A percentile compares a stretch with the other conserved stretches of the same genome.
Evolutionary conservation across 2,797 vertebrate genomes (phyloP).

Genomic region (Cyclura pinguis): DNA sequence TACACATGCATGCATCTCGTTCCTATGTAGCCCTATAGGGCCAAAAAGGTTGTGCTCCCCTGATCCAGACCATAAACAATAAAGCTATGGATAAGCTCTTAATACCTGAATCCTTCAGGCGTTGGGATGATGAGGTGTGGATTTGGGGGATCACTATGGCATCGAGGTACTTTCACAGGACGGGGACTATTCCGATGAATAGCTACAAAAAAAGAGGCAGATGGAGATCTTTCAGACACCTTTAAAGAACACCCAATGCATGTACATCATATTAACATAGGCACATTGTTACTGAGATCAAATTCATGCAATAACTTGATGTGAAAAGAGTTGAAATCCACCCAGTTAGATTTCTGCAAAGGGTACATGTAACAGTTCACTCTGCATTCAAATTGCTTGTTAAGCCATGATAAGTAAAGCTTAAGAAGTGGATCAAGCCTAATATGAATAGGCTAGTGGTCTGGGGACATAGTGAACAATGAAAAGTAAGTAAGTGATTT

Average conservation of each 20-base stretch:
- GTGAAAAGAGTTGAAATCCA: background rate
- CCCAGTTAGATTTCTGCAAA: background rate
- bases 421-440: background rate
- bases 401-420: background rate
- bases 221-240: conserved; percentile 12
- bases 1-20: no score
- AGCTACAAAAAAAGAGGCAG: conserved; percentile 76
- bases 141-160: conserved; percentile 97
- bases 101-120: conserved; percentile 94
- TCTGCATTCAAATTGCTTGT: background rate
- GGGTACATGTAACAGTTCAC: background rate
- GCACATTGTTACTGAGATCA: background rate
- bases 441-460: background rate
- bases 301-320: background rate
- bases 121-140: conserved; percentile 95
- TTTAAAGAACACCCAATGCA: background rate
- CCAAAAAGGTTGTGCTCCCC: background rate
- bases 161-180: conserved; percentile 96
- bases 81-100: background rate
- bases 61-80: background rate
- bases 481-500: background rate
- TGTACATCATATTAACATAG: background rate
- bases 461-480: background rate
- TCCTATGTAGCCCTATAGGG: background rate
- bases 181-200: conserved; percentile 94